Evolutionary conservation across 2,113 vertebrate genomes (phyloP).

Genomic region (Delphinus delphis): DNA sequence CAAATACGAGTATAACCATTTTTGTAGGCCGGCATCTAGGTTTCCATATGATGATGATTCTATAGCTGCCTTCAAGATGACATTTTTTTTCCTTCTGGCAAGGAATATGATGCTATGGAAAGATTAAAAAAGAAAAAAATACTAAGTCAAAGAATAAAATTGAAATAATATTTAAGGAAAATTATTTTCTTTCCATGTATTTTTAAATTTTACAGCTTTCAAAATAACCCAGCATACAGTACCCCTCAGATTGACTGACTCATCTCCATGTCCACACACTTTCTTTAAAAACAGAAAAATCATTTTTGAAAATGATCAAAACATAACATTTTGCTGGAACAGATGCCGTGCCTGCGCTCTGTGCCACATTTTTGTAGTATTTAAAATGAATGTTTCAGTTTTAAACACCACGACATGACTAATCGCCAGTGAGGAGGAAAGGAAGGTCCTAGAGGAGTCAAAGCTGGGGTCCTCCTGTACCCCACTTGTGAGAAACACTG

Average conservation of each 20-base stretch:
- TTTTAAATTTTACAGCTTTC: conserved; percentile 84
- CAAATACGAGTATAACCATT: not conserved
- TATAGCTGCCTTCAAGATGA: conserved; percentile 66
- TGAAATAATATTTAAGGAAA: conserved; percentile 84
- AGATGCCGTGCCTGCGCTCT: conserved; percentile 84
- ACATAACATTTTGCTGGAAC: conserved; percentile 84
- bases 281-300: conserved; percentile 85
- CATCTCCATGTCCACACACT: conserved; percentile 83
- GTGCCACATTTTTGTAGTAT: conserved; percentile 83
- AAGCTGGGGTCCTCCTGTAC: not conserved
- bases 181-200: conserved; percentile 81
- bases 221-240: conserved; percentile 82
- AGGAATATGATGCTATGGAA: conserved; percentile 73
- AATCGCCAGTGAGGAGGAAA: conserved; percentile 75
- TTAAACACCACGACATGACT: conserved; percentile 79
- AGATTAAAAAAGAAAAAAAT: conserved; percentile 80
- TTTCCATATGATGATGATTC: conserved; percentile 56
- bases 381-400: conserved; percentile 80
- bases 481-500: not conserved
- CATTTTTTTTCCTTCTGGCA: conserved; percentile 72
- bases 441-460: conserved; percentile 30
- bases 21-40: conserved; percentile 68
- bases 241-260: conserved; percentile 82
- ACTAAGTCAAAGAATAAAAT: conserved; percentile 81
- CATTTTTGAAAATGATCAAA: conserved; percentile 82